Base-by-base conservation (phyloP, 30 jellyfish, hydroid and myxozoan species). In the Cassiopea andromeda region DNA sequence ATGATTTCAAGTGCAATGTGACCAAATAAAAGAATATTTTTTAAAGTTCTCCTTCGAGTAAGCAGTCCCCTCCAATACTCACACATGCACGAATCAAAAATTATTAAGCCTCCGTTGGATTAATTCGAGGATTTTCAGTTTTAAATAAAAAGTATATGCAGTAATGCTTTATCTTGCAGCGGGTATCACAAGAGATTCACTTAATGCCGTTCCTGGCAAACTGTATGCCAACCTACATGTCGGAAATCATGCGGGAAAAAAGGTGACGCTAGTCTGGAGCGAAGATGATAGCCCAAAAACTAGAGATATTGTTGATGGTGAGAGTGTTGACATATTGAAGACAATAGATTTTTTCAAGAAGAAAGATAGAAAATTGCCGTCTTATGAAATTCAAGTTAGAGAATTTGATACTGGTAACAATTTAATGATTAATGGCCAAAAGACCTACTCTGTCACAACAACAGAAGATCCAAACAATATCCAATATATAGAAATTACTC, bases 231-330 rank as follows among this genome's bases (percentile, higher is more conserved):
- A 95, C 48, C 82, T 95, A 48, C 96, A 82, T 59, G 97, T 95
- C 46, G 67, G 90, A 14, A 95, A 95, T 78, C 83, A 88, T 50
- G 99, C 99, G 59, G 99, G 99, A 7, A 87, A 87, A 67, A 95
- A 95, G 81, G 99, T 95, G 10, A 95, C 99, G 1, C 69, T 95
- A 14, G 98, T 87, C 46, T 95, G 99, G 99, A 92, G 97, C 58
- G 99, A 95, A 73, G 92, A 91, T 1, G 97, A 84, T 68, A 88
- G 97, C 58, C 98, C 97, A 54, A 83, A 85, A 75, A 84, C 99
- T 7, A 83, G 82, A 13, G 99, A 95, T 49, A 95, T 95, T 46
- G 96, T 87, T 47, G 78, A 92, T 84, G 96, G 93, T 4, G 88
- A 90, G 76, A 84, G 96, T 18, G 87, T 81, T 69, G 95, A 91